A percentile compares a stretch with the other conserved stretches of the same genome.
Conservation (phyloP, 2,113 vertebrate genomes). For the Patagioenas fasciata region DNA sequence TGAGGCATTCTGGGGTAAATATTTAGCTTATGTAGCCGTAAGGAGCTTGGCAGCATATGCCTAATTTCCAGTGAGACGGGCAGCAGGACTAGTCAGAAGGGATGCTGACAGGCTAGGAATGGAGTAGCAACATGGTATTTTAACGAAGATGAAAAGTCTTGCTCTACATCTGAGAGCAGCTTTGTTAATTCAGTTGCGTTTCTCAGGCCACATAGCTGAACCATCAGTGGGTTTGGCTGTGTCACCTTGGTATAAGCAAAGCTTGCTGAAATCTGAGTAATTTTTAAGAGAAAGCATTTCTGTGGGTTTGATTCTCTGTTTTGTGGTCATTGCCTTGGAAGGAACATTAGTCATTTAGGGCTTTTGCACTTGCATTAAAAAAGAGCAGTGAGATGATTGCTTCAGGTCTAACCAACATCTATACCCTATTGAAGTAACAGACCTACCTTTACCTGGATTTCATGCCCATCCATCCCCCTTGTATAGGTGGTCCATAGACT, state of each 20-base stretch:
- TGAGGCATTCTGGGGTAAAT: background rate
- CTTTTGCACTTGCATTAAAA: conserved; percentile 38
- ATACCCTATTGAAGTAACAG: background rate
- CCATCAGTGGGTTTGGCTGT: conserved; percentile 61
- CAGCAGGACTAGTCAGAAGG: background rate
- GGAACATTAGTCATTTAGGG: conserved; percentile 16
- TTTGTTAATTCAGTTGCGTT: conserved; percentile 18
- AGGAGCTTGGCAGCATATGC: background rate
- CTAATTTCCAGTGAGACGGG: conserved; percentile 11
- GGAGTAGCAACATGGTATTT: conserved; percentile 8
- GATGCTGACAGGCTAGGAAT: conserved; percentile 28
- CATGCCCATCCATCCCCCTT: background rate
- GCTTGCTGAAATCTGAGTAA: conserved; percentile 58
- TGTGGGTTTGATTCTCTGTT: conserved; percentile 59
- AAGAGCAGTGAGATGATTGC: fast-evolving
- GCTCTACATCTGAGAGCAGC: conserved; percentile 5
- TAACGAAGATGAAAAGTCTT: conserved; percentile 32
- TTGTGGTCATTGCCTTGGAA: conserved; percentile 56
- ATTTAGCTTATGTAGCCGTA: background rate
- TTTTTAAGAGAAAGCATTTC: conserved; percentile 60
- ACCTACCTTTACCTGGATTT: background rate
- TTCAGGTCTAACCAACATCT: background rate
- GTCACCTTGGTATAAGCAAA: conserved; percentile 61
- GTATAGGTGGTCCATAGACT: background rate
- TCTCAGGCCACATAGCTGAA: conserved; percentile 54